Evolutionary conservation across 2,888 invertebrate genomes (phyloP).

Genomic region (Noctua comes): DNA sequence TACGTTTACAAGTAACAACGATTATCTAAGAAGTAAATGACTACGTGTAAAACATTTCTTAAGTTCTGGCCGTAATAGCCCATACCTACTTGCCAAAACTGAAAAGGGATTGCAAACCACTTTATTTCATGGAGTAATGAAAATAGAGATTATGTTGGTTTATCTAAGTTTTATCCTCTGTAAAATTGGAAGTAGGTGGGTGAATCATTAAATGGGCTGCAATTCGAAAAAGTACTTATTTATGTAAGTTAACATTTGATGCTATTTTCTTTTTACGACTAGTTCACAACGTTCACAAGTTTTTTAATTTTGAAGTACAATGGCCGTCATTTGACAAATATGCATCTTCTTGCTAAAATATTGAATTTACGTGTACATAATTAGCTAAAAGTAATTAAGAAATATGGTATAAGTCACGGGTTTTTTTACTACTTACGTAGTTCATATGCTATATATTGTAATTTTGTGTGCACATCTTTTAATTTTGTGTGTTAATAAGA

Average conservation of each 20-base stretch:
- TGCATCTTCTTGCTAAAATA: slow-evolving; percentile 22
- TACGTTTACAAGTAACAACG: slow-evolving; percentile 21
- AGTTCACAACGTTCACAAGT: slow-evolving; percentile 46
- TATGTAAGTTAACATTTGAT: slow-evolving; percentile 28
- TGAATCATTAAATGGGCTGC: neutral
- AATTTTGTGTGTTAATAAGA: neutral
- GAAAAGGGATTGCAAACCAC: neutral
- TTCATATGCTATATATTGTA: no score
- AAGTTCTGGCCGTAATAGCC: slow-evolving; percentile 10
- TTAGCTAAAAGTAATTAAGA: neutral
- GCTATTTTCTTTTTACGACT: slow-evolving; percentile 41
- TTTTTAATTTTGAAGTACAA: slow-evolving; percentile 48
- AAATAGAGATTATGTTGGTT: neutral
- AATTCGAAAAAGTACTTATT: neutral
- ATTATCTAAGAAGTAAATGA: slow-evolving; percentile 18
- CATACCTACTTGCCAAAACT: neutral
- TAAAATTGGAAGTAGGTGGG: slow-evolving; percentile 12
- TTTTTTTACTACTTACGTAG: neutral
- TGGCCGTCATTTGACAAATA: slow-evolving; percentile 28
- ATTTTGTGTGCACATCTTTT: no score
- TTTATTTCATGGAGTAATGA: neutral
- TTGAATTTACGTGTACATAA: slow-evolving; percentile 3
- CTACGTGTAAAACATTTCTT: neutral
- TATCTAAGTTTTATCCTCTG: neutral
- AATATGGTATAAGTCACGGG: neutral